Evolutionary conservation across 2,888 invertebrate species (phyloP).

Genomic region (Spilosoma lubricipeda): DNA sequence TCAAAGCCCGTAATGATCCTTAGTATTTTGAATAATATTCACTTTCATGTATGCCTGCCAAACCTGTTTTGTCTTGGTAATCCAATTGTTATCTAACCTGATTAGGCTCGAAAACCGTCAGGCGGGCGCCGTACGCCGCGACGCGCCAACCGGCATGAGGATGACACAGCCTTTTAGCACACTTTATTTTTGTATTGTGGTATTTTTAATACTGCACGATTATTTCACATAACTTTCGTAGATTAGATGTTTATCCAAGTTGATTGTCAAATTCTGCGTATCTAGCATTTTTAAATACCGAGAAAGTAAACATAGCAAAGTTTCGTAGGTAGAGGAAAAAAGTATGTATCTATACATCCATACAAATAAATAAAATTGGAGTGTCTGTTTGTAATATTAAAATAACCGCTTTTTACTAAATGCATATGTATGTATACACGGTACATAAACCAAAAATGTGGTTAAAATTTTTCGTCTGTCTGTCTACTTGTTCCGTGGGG

Average conservation of each 20-base stretch:
- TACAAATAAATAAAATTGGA: too few species aligned
- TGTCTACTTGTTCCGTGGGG: too few species aligned
- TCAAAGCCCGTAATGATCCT: not conserved
- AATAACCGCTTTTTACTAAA: too few species aligned
- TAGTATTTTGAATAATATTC: not conserved
- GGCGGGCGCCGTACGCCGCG: slow-evolving; percentile 50
- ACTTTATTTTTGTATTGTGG: slow-evolving; percentile 45
- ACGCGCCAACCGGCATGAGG: slow-evolving; percentile 46
- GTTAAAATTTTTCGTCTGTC: too few species aligned
- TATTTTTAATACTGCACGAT: slow-evolving; percentile 35
- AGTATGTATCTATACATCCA: too few species aligned
- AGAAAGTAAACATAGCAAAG: not conserved
- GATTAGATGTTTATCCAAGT: slow-evolving; percentile 18
- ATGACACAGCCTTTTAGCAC: slow-evolving; percentile 56
- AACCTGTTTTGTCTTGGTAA: not conserved
- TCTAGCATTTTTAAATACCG: slow-evolving; percentile 2
- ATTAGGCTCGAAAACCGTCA: slow-evolving; percentile 49
- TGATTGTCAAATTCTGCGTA: slow-evolving; percentile 1
- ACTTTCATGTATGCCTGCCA: not conserved
- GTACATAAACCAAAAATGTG: too few species aligned
- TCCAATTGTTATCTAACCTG: slow-evolving; percentile 24
- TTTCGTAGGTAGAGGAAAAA: not conserved
- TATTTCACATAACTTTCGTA: slow-evolving; percentile 9
- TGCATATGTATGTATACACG: too few species aligned
- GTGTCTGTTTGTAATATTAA: too few species aligned